These are phyloP conservation scores for Podiceps cristatus DNA, from an alignment of 2,113 vertebrate species.

Conservation along the genomic window DNA sequence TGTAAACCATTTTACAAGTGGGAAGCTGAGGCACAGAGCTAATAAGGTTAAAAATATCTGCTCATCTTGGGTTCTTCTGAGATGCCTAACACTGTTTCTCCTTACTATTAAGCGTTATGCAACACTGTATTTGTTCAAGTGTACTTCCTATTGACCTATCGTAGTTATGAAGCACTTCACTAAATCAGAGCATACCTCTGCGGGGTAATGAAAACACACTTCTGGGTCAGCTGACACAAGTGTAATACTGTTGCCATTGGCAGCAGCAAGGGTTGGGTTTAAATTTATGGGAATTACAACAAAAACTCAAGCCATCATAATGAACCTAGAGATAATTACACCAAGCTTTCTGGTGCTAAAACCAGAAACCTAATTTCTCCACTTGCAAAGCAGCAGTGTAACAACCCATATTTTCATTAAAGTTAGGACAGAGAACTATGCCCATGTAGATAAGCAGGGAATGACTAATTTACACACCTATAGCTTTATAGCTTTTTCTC, in stretches of 20 bases:
- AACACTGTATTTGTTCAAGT: constrained; percentile 34
- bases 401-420: neutral
- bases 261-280: neutral
- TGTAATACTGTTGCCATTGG: constrained; percentile 14
- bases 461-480: neutral
- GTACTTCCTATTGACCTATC: constrained; percentile 58
- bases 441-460: neutral
- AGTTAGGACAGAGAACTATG: neutral
- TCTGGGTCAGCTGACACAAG: constrained; percentile 29
- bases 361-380: neutral
- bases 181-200: constrained; percentile 58
- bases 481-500: neutral
- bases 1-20: constrained; percentile 60
- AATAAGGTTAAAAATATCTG: constrained; percentile 70
- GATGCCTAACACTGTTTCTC: constrained; percentile 8
- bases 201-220: constrained; percentile 33
- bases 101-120: constrained; percentile 8
- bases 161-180: constrained; percentile 40
- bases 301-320: constrained; percentile 31
- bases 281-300: constrained; percentile 24
- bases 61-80: constrained; percentile 39
- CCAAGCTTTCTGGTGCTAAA: constrained; percentile 22
- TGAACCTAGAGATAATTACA: neutral
- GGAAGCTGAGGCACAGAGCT: constrained; percentile 69
- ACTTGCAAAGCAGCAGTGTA: neutral